A percentile compares a stretch with the other conserved stretches of the same genome.
Conservation (phyloP, 2,888 invertebrate genomes). For the Rhagonycha lutea region DNA sequence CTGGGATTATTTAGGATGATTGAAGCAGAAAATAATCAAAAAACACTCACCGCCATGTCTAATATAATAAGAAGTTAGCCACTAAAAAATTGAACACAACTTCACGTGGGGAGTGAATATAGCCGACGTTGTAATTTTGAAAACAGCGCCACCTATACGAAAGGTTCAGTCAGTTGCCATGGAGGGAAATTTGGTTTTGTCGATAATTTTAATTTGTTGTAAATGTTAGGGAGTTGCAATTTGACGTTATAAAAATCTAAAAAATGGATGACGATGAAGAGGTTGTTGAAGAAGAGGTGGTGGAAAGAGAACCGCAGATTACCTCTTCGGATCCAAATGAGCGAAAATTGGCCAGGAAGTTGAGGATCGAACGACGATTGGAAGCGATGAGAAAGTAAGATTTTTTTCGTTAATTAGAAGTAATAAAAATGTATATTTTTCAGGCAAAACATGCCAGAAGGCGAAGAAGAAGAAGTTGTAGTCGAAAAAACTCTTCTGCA, state of each 20-base stretch:
- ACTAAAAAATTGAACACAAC: neutral
- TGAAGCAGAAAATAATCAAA: conserved; percentile 27
- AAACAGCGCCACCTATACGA: conserved; percentile 9
- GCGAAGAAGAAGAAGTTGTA: conserved; percentile 33
- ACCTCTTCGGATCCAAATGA: conserved; percentile 69
- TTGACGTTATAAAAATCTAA: neutral
- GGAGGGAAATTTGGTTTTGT: conserved; percentile 43
- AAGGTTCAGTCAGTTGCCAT: conserved; percentile 30
- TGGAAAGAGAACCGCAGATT: conserved; percentile 62
- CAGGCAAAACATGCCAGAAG: conserved; percentile 35
- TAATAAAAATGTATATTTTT: neutral
- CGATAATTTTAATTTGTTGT: conserved; percentile 29
- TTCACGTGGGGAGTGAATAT: neutral
- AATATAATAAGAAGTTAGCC: neutral
- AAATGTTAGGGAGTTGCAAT: neutral
- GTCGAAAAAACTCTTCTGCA: conserved; percentile 64
- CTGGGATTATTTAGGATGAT: conserved; percentile 35
- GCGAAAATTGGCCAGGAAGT: conserved; percentile 69
- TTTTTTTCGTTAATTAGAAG: no score
- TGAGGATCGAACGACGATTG: conserved; percentile 68
- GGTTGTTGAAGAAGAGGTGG: conserved; percentile 51
- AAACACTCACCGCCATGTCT: conserved; percentile 52
- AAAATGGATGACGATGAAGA: conserved; percentile 20
- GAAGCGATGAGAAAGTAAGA: conserved; percentile 62
- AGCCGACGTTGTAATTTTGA: neutral